Evolutionary conservation across 2,113 vertebrate genomes (phyloP).

Genomic region (Dendrocopos noguchii): DNA sequence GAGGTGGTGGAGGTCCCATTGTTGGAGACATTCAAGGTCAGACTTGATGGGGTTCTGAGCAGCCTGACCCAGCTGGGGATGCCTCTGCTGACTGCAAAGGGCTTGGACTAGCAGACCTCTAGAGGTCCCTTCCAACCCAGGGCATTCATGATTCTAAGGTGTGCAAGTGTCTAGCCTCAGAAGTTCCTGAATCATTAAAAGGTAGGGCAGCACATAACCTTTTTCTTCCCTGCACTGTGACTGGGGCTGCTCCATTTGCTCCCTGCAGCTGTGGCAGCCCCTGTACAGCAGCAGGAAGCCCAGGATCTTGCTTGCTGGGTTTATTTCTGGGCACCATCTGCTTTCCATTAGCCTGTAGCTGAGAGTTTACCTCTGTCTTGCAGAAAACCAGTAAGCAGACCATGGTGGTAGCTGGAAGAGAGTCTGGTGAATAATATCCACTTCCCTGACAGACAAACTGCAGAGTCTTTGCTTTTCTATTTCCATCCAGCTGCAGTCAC

Average conservation of each 20-base stretch:
- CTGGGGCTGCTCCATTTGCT: fast-evolving
- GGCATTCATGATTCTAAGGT: neutral
- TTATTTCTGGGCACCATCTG: neutral
- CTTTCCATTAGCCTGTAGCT: slow-evolving; percentile 7
- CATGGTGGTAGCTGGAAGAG: neutral
- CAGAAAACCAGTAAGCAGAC: neutral
- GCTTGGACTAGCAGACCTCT: too few species aligned
- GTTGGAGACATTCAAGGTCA: too few species aligned
- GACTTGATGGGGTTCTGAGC: too few species aligned
- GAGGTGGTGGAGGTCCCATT: too few species aligned
- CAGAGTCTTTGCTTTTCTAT: slow-evolving; percentile 11
- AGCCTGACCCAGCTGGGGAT: too few species aligned
- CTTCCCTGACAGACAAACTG: neutral
- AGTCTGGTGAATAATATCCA: neutral
- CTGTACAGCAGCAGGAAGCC: neutral
- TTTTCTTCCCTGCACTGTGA: neutral
- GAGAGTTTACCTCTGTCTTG: neutral
- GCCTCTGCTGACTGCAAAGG: too few species aligned
- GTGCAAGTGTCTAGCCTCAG: neutral
- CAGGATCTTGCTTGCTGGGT: neutral
- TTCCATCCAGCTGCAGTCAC: neutral
- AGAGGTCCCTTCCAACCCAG: too few species aligned
- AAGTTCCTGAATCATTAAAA: neutral
- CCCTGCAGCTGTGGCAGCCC: neutral
- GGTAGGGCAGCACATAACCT: neutral